Evolutionary conservation across 2,797 vertebrate species (phyloP), one percentile per base, ranked within the genome.

Genomic region (Phoxinus dragarum): DNA sequence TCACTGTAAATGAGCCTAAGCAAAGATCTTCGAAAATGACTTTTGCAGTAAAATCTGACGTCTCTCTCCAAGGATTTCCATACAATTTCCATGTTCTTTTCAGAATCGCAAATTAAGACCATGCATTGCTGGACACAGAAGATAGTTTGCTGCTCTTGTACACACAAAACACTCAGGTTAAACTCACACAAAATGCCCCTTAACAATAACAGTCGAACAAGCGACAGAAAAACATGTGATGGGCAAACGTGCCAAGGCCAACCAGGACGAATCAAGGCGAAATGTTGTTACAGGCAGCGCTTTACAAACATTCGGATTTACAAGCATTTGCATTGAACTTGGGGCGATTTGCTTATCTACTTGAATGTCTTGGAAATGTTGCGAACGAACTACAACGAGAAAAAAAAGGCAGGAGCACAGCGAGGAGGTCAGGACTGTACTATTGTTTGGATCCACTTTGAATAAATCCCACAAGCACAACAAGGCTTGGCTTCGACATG

Each of bases 11-110:
- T 87, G 82, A 82, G 72, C 89, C 83, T 54, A 84, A 81, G 64
- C 88, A 80, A 89, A 90, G 80, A 88, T 87, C 85, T 89, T 83
- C 47, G 67, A 88, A 84, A 87, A 86, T 89, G 85, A 82, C 87
- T 86, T 90, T 71, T 79, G 74, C 82, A 88, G 86, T 80, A 89
- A 86, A 87, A 88, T 89, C 76, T 59, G 38, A 85, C 84, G 72
- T 86, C 67, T 86, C 86, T 82, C 88, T 93, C 92, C 88, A 88
- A 88, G 88, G 19, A 5, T 90, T 92, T 95, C 93, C 95, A 95
- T 96, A 94, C 84, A 52, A 96, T 96, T 96, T 96, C 94, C 95
- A 95, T 96, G 91, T 64, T 89, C 86, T 91, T 93, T 95, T 94
- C 88, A 95, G 94, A 95, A 93, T 95, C 87, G 92, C 95, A 96